Percentiles rank a stretch among this genome's conserved stretches.
Conservation (phyloP, 2,888 invertebrate species). For the Pyrochroa serraticornis region DNA sequence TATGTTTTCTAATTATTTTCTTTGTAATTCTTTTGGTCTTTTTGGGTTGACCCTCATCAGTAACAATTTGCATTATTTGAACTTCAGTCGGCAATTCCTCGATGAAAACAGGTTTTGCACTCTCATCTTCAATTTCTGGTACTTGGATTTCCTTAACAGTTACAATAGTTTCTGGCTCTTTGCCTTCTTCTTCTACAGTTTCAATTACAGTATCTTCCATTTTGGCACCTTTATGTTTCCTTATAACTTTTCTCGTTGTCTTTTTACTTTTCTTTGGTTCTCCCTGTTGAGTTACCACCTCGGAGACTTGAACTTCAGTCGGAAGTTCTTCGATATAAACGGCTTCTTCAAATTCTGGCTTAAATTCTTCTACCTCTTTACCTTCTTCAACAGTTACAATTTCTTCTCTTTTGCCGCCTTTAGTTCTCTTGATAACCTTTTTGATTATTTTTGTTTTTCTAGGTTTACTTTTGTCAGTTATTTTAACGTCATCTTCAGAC, state of each 20-base stretch:
- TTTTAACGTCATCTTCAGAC: constrained; percentile 41
- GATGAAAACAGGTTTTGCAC: constrained; percentile 15
- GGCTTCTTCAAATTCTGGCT: constrained; percentile 21
- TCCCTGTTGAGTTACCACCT: constrained; percentile 36
- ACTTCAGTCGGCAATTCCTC: constrained; percentile 20
- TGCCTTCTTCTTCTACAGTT: constrained; percentile 45
- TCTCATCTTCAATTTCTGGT: constrained; percentile 23
- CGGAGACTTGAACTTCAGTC: constrained; percentile 41
- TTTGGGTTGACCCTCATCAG: constrained; percentile 38
- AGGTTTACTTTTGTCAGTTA: constrained; percentile 54
- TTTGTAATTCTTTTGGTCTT: constrained; percentile 40
- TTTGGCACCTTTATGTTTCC: constrained; percentile 49
- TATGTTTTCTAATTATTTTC: constrained; percentile 35
- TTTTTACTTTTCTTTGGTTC: constrained; percentile 39
- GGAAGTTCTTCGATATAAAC: constrained; percentile 42
- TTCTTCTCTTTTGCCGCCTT: constrained; percentile 49
- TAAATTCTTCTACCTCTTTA: too few relatives aligned
- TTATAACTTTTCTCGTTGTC: constrained; percentile 51
- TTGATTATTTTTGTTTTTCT: constrained; percentile 56
- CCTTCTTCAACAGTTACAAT: constrained; percentile 38
- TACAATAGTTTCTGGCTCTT: constrained; percentile 44
- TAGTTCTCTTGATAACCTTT: constrained; percentile 58
- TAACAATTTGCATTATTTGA: constrained; percentile 19
- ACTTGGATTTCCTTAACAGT: constrained; percentile 32
- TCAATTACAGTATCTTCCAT: constrained; percentile 54